Evolutionary conservation across 2,888 invertebrate species (phyloP).

Genomic region (Leptinotarsa peninsularis): DNA sequence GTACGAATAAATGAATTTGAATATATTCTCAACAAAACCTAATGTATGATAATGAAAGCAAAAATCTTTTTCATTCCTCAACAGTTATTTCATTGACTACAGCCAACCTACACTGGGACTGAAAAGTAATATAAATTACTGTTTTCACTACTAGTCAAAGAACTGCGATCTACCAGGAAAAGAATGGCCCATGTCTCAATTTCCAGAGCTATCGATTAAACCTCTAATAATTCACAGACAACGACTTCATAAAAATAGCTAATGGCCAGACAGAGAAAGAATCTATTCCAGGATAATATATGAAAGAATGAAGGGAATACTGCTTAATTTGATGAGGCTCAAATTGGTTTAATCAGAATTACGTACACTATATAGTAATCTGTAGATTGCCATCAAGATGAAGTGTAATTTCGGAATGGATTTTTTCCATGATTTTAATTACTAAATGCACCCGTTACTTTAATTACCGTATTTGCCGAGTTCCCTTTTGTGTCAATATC

Average conservation of each 20-base stretch:
- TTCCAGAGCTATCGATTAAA: constrained; percentile 3
- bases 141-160: neutral
- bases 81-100: too few relatives aligned
- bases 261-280: constrained; percentile 14
- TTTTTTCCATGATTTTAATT: constrained; percentile 59
- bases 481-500: constrained; percentile 35
- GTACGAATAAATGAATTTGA: too few relatives aligned
- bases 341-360: constrained; percentile 60
- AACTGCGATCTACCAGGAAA: too few relatives aligned
- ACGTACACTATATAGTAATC: constrained; percentile 54
- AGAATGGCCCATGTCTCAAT: neutral
- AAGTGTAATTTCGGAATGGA: constrained; percentile 58
- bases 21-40: too few relatives aligned
- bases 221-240: constrained; percentile 4
- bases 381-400: constrained; percentile 58
- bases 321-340: constrained; percentile 57
- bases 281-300: neutral
- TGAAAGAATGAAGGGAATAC: constrained; percentile 31
- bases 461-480: constrained; percentile 43
- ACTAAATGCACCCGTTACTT: constrained; percentile 50
- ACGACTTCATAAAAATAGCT: constrained; percentile 18
- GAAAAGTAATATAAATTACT: neutral
- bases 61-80: too few relatives aligned
- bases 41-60: too few relatives aligned
- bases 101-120: too few relatives aligned